These are phyloP conservation scores for Halcyon malimbica DNA, from an alignment of 2,113 vertebrate genomes.

Conservation along the genomic window DNA sequence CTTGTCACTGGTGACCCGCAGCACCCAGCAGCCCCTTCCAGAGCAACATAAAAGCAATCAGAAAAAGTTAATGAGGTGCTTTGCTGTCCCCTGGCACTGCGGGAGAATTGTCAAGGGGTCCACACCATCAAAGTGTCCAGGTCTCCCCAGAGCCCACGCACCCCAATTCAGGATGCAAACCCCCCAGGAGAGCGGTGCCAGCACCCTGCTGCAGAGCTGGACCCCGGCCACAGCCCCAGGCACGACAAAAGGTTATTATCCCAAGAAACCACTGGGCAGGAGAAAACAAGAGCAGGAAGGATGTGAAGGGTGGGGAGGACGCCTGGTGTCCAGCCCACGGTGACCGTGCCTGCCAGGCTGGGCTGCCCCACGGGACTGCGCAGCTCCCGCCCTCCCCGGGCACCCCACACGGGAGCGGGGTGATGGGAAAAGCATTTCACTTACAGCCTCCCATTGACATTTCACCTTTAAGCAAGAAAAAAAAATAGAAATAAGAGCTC, in stretches of 20 bases:
- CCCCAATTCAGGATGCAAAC: not conserved
- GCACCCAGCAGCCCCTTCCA: not conserved
- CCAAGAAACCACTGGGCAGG: not conserved
- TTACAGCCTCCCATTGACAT: accelerated
- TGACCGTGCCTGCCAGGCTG: not conserved
- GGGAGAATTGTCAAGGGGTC: not conserved
- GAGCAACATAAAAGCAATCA: not conserved
- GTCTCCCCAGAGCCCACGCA: accelerated
- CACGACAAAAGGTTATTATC: not conserved
- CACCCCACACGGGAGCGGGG: accelerated
- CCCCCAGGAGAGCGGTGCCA: accelerated
- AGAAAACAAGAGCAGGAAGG: slow-evolving; percentile 35
- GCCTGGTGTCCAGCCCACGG: not conserved
- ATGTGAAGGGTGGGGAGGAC: not conserved
- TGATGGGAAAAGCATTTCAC: not conserved
- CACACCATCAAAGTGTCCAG: accelerated
- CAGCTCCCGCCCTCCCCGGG: not conserved
- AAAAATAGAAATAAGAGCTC: not conserved
- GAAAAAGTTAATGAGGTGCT: not conserved
- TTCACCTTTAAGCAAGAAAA: not conserved
- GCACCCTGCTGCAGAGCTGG: accelerated
- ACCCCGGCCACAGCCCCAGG: not conserved
- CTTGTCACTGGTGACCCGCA: not conserved
- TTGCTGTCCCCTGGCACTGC: not conserved
- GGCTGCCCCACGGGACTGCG: not conserved